Evolutionary conservation across 92 coral and sea anemone genomes (phyloP), one percentile per base, ranked within the genome.

Genomic region (Bergia sp.): DNA sequence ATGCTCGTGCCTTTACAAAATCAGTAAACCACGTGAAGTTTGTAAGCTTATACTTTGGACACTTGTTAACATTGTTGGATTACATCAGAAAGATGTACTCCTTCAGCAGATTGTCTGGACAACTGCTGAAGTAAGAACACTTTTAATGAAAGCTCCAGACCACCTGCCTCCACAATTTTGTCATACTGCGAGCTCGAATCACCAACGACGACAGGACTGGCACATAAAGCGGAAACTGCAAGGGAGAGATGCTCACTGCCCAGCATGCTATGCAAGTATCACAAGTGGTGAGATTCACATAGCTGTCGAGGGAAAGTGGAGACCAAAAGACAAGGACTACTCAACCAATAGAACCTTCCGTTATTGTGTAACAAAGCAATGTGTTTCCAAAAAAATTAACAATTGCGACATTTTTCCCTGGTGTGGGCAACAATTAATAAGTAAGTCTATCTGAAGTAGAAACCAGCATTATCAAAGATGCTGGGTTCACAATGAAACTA

Each of bases 1-100:
- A 5, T 81, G 85, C 21, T 41, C 37, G 1, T 81, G 85, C 41
- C 41, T 38, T 55, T 81, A 8, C 37, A 81, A 41, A 36, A 50
- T 81, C 37, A 41, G 12, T 55, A 81, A 81, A 66, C 85, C 72
- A 81, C 50, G 85, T 13, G 85, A 81, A 49, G 73, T 81, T n/a
- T 81, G 85, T 37, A 81, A 81, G 67, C 85, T 53, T 20, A 23
- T 81, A 6, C 37, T 81, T 45, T 81, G 85, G 85, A n/a, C 67
- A 18, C 72, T 81, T 47, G 9, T 50, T 5, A 81, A 42, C n/a
- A 37, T 81, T 49, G 12, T 81, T 8, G 85, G 85, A 12, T 6
- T 81, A n/a, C 85, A 81, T 49, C 50, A 36, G 21, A 73, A 81
- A 7, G 66, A 81, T 53, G 61, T 9, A 21, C 8, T 53, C 23